Evolutionary conservation across 2,888 invertebrate genomes (phyloP), one percentile per base, ranked within the genome.

Genomic region (Metalampra italica): DNA sequence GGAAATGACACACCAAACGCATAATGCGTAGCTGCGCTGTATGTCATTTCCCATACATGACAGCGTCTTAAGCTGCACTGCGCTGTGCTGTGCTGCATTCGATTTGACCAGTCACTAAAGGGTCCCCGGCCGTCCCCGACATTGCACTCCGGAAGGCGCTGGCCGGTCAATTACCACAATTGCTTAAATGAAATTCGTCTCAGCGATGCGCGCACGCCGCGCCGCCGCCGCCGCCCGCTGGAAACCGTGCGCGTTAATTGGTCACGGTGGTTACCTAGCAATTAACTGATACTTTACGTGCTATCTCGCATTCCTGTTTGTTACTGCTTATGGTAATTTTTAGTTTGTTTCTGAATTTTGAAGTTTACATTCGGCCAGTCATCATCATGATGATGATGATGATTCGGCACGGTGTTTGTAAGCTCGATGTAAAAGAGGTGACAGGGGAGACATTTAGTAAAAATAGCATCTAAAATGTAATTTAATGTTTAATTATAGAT

Each of bases 141-240:
- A n/a, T 9, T 46, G 40, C 34, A 42, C 69, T 82, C 82, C 85
- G 88, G 88, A 87, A 87, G 82, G 73, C 77, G 75, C 67, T 66
- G 74, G 72, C 74, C 68, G 73, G 68, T 76, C 86, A 89, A 88
- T 89, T 89, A 87, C 82, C 65, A 76, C 86, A 88, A 88, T 87
- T 87, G 88, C 80, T 82, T 75, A 79, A 88, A 87, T 86, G 82
- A 82, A 84, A 84, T 86, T 83, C 81, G 83, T 82, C 82, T 83
- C 75, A 29, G 45, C 38, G 36, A 38, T 74, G 72, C 68, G 68
- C 71, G 55, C 66, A 71, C 74, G 60, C 72, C 70, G 68, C 68
- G 69, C 44, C 65, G 67, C 67, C 57, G 50, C 46, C 41, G 47
- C 22, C 43, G 39, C 61, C 62, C 58, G 34, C 68, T 63, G 58